These are phyloP conservation scores for Onychorhynchus coronatus DNA, from an alignment of 2,113 vertebrate genomes.

Conservation along the genomic window DNA sequence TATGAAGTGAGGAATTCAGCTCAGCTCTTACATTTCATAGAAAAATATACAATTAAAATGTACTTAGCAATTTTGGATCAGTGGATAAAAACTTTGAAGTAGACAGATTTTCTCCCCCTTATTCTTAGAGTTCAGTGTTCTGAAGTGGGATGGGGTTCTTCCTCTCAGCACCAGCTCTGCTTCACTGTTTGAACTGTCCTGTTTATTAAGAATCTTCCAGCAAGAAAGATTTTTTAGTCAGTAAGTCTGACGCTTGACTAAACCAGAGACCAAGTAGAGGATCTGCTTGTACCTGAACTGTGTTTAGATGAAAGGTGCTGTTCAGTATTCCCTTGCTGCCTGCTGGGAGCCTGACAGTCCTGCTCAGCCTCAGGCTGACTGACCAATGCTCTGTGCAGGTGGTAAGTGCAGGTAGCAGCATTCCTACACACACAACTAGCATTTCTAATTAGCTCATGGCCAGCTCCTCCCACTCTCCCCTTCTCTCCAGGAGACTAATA, in stretches of 20 bases:
- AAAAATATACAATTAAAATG: not conserved
- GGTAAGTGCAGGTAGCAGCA: accelerated
- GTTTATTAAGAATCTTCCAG: not conserved
- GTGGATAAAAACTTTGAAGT: not conserved
- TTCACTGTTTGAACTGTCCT: not conserved
- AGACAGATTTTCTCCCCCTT: not conserved
- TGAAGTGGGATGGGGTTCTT: not conserved
- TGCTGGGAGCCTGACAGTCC: not conserved
- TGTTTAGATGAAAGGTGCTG: not conserved
- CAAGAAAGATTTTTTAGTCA: not conserved
- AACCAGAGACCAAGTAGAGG: accelerated
- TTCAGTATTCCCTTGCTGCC: not conserved
- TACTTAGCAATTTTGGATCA: not conserved
- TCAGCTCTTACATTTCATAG: not conserved
- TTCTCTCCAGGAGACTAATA: not conserved
- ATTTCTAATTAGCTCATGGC: accelerated
- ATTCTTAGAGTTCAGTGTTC: not conserved
- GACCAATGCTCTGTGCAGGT: accelerated
- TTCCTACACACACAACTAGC: not conserved
- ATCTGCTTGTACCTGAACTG: not conserved
- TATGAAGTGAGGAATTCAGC: not conserved
- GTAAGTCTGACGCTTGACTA: not conserved
- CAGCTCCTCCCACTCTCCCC: not conserved
- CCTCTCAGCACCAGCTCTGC: not conserved
- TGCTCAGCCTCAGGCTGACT: not conserved